phyloP scores from a whole-genome alignment of 2,797 vertebrate species.

The Tauraco hartlaubi region DNA sequence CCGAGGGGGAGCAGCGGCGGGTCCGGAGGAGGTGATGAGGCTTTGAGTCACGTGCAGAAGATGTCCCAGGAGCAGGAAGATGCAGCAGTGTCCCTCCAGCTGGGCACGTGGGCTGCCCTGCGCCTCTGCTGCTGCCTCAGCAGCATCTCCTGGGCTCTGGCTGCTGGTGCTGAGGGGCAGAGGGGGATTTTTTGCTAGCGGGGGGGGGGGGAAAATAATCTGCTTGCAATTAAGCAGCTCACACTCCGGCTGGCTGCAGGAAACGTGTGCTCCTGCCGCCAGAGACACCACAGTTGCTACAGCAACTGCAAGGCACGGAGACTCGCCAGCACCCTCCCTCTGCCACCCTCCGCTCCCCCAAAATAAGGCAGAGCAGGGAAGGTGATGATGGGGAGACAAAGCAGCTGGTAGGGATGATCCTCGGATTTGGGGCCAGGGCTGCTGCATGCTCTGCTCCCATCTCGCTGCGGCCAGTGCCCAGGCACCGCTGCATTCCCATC shows the following conservation, averaged over 20 bases:
- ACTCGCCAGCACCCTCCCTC: background rate
- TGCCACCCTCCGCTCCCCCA: background rate
- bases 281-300: conserved; percentile 70
- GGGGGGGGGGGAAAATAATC: background rate
- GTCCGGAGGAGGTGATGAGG: background rate
- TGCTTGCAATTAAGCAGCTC: background rate
- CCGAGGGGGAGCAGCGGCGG: background rate
- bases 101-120: rapidly evolving
- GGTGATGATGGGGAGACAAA: background rate
- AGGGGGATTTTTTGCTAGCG: background rate
- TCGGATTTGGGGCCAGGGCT: rapidly evolving
- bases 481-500: background rate
- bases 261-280: background rate
- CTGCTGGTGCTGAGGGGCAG: background rate
- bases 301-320: conserved; percentile 56
- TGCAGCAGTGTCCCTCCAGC: background rate
- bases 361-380: background rate
- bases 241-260: background rate
- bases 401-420: background rate
- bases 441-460: background rate
- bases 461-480: background rate
- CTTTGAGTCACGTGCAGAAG: background rate
- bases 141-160: background rate
- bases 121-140: background rate
- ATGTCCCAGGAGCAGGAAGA: background rate